Conservation (phyloP, 2,888 invertebrate species). For the Ophraella communa region DNA sequence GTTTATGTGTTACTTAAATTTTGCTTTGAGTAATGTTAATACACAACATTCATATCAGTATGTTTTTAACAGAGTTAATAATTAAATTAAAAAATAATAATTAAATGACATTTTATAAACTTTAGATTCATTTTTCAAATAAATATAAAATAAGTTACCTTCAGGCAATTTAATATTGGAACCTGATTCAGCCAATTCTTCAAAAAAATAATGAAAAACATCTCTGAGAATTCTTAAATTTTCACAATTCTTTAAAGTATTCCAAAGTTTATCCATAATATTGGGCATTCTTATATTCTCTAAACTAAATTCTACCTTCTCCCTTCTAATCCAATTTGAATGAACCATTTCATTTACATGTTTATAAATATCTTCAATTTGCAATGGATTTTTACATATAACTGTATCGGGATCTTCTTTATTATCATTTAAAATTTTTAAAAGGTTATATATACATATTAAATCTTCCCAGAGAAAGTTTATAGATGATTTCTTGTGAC, state of each 20-base stretch:
- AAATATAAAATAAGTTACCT: too few species aligned
- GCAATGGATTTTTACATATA: conserved; percentile 25
- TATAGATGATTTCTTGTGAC: conserved; percentile 39
- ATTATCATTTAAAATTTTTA: conserved; percentile 30
- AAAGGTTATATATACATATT: conserved; percentile 32
- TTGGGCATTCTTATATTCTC: conserved; percentile 35
- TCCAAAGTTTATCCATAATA: conserved; percentile 42
- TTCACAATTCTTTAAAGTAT: conserved; percentile 39
- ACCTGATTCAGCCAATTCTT: conserved; percentile 36
- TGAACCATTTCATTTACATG: conserved; percentile 11
- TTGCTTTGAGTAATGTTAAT: too few species aligned
- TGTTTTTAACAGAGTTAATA: too few species aligned
- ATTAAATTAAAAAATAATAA: not conserved
- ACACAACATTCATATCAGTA: too few species aligned
- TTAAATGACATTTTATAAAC: not conserved
- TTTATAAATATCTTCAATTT: conserved; percentile 15
- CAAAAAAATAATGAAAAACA: conserved; percentile 43
- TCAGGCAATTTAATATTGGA: conserved; percentile 26
- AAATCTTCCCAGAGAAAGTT: conserved; percentile 43
- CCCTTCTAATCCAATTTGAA: conserved; percentile 23
- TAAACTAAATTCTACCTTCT: conserved; percentile 30
- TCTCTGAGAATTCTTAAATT: conserved; percentile 37
- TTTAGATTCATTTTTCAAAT: not conserved
- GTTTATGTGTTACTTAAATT: too few species aligned
- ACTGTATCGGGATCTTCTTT: conserved; percentile 23